Evolutionary conservation across 2,113 vertebrate species (phyloP), one percentile per base, ranked within the genome.

Genomic region (Ptilorrhoa leucosticta): DNA sequence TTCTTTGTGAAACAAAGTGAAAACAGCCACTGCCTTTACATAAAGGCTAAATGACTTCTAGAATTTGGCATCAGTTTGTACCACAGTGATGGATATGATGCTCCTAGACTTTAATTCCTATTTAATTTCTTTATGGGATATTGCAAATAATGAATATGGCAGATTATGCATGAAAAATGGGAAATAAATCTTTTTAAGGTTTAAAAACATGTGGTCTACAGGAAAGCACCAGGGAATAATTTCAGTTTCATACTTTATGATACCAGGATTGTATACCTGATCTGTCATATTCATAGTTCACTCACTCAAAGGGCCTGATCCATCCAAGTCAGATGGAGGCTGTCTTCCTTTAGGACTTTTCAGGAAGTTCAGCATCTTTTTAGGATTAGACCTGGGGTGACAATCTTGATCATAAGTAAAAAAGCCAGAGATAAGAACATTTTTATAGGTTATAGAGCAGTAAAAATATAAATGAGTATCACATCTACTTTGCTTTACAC

Each of bases 41-140:
- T 78, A 63, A 73, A 92, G 71, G 51, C 83, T 66, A 94, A 91
- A 81, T 63, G 72, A 85, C 77, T 94, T 90, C 30, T 87, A 48
- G 68, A 95, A 75, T 95, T 91, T 57, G 3, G 37, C 69, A 93
- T 93, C 90, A 54, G 66, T 96, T 97, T 96, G 87, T 91, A 86
- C 84, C 24, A 77, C 56, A 56, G 71, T 97, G 95, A 97, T 97
- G 83, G 95, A 95, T 96, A 94, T 93, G 94, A 92, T 30, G 71
- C 80, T 92, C 30, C 77, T 48, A 92, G 95, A 96, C 87, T 97
- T 97, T 97, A 93, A 95, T 94, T 98, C 93, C 92, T 98, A 78
- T 97, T 97, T 98, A 97, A 96, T 97, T 89, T 95, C 95, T 98
- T 97, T 83, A 66, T 96, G 94, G 93, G 90, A 93, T 97, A 94